phyloP scores from a whole-genome alignment of 2,797 vertebrate species.

The Parauchenoglanis ngamensis region DNA sequence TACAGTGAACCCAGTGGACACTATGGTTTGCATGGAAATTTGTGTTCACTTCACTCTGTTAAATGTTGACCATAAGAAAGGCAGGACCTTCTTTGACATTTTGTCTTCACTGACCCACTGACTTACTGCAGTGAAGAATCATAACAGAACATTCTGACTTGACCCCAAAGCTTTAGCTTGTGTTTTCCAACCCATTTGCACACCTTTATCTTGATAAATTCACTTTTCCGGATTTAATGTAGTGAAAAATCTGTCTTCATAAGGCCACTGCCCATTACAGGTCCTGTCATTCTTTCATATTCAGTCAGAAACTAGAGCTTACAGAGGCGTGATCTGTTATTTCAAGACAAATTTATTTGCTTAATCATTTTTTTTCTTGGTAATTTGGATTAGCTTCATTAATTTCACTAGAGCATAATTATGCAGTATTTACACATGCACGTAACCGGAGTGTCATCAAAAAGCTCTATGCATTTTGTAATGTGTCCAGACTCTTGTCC shows the following conservation, averaged over 20 bases:
- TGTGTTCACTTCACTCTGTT: background rate
- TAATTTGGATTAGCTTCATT: background rate
- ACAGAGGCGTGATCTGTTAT: background rate
- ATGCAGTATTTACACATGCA: background rate
- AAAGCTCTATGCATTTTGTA: background rate
- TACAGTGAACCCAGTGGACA: background rate
- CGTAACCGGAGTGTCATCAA: background rate
- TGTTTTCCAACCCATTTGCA: background rate
- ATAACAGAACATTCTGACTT: background rate
- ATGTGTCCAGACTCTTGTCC: background rate
- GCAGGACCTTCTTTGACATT: background rate
- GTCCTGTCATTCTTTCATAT: background rate
- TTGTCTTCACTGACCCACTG: constrained; percentile 13
- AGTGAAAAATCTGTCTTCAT: background rate
- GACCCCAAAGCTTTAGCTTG: background rate
- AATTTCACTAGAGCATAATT: background rate
- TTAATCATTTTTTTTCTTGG: background rate
- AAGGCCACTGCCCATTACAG: background rate
- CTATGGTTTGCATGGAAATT: background rate
- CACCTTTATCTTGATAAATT: background rate
- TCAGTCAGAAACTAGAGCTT: background rate
- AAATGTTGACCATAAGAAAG: background rate
- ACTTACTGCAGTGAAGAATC: background rate
- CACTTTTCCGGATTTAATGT: background rate
- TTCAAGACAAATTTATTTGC: background rate